Evolutionary conservation across 2,888 invertebrate genomes (phyloP), one percentile per base, ranked within the genome.

Genomic region (Drosophila affinis): DNA sequence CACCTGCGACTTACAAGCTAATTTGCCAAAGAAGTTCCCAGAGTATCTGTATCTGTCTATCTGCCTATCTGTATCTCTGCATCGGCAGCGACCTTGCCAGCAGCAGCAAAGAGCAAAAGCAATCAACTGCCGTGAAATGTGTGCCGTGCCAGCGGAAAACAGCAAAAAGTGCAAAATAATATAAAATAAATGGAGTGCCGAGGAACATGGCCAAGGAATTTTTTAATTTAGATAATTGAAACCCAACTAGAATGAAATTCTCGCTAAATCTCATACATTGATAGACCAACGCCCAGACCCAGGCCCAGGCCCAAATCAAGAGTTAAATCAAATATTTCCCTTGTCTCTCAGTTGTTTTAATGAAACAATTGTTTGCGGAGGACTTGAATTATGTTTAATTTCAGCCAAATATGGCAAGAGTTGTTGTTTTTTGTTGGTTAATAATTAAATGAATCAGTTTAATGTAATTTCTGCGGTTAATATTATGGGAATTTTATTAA

Each of bases 191-290:
- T 34, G 46, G 60, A 60, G 39, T 61, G 44, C 9, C 9, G 51
- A 39, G 46, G 34, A 79, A 84, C 87, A 87, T 60, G 76, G 46
- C 54, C 2, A 6, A 68, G 77, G 87, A 82, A 84, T 84, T 84
- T 83, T 84, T 87, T 79, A 85, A 84, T 84, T 84, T 85, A 87
- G 87, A 79, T 84, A 82, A 84, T 84, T 87, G 86, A 46, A 29
- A 45, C n/a, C 14, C 21, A 39, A 24, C 14, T 44, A 49, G 46
- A 46, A 56, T 7, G 49, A 75, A 68, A 68, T 54, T 62, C 61
- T 49, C 32, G 24, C 34, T 39, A 58, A 65, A 58, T 17, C 32
- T 34, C 14, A 12, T 14, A 14, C 34, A 32, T 17, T 18, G 29
- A 9, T 52, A 18, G 39, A 14, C 39, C 47, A 44, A 58, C 27